These are phyloP conservation scores for Chitala chitala DNA, from an alignment of 2,113 vertebrate species.

Conservation along the genomic window DNA sequence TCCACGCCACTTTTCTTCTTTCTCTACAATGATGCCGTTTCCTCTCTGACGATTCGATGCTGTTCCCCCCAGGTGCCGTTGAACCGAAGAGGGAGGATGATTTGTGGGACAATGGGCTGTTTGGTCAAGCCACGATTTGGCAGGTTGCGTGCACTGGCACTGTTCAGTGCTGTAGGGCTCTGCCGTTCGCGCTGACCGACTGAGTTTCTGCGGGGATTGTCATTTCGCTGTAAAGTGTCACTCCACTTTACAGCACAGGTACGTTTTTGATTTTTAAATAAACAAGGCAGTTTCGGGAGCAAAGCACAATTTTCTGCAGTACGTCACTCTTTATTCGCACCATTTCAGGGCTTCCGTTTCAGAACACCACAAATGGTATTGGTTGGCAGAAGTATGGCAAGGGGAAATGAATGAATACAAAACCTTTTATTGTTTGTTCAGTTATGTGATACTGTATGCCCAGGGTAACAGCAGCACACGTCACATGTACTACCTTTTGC, in stretches of 20 bases:
- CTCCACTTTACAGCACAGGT: neutral
- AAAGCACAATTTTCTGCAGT: too few species aligned
- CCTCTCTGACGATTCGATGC: neutral
- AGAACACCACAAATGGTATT: neutral
- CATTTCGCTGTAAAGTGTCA: neutral
- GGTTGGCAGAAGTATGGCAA: neutral
- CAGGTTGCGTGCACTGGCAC: neutral
- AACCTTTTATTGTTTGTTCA: too few species aligned
- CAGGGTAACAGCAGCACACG: too few species aligned
- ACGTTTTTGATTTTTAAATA: neutral
- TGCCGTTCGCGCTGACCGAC: too few species aligned
- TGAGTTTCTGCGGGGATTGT: too few species aligned
- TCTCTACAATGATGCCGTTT: neutral
- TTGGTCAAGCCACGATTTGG: neutral
- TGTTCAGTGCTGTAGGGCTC: too few species aligned
- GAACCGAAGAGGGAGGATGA: too few species aligned
- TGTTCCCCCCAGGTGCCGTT: too few species aligned
- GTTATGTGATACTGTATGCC: too few species aligned
- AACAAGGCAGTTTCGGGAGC: too few species aligned
- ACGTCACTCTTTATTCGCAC: neutral
- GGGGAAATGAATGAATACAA: too few species aligned
- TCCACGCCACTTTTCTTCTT: neutral
- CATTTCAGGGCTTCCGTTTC: neutral
- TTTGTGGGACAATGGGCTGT: neutral
- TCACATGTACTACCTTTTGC: too few species aligned